These are phyloP conservation scores for Lota lota DNA, from an alignment of 2,113 vertebrate species.

Conservation along the genomic window DNA sequence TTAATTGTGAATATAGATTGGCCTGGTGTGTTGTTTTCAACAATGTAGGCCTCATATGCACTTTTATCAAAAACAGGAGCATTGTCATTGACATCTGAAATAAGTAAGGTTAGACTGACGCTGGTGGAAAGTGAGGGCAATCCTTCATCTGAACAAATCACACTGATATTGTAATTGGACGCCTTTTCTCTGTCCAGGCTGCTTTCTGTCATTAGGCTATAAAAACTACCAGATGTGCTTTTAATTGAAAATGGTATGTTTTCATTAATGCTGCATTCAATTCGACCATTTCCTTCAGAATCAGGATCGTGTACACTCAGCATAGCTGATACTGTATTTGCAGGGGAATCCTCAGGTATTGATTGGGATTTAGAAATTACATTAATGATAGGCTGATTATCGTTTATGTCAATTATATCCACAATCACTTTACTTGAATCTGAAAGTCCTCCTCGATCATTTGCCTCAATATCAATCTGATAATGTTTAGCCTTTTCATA, in stretches of 20 bases:
- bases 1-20: constrained; percentile 53
- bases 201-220: constrained; percentile 45
- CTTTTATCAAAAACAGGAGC: constrained; percentile 57
- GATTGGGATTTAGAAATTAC: constrained; percentile 45
- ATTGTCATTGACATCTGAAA: constrained; percentile 72
- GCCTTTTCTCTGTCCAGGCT: constrained; percentile 46
- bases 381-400: constrained; percentile 53
- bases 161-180: constrained; percentile 50
- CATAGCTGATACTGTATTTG: constrained; percentile 48
- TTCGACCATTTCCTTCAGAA: constrained; percentile 48
- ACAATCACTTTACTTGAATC: constrained; percentile 65
- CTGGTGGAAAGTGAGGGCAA: constrained; percentile 40
- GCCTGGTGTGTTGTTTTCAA: constrained; percentile 65
- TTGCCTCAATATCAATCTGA: constrained; percentile 65
- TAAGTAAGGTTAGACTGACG: constrained; percentile 37
- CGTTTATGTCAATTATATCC: constrained; percentile 55
- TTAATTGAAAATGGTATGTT: constrained; percentile 52
- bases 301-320: constrained; percentile 59
- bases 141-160: constrained; percentile 57
- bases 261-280: constrained; percentile 35
- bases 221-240: constrained; percentile 46
- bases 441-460: constrained; percentile 64
- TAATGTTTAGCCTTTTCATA: constrained; percentile 62
- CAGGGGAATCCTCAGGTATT: constrained; percentile 35
- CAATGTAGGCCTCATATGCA: constrained; percentile 54